These are phyloP conservation scores for Geotrypetes seraphini DNA, from an alignment of 2,797 vertebrate genomes.

Conservation along the genomic window DNA sequence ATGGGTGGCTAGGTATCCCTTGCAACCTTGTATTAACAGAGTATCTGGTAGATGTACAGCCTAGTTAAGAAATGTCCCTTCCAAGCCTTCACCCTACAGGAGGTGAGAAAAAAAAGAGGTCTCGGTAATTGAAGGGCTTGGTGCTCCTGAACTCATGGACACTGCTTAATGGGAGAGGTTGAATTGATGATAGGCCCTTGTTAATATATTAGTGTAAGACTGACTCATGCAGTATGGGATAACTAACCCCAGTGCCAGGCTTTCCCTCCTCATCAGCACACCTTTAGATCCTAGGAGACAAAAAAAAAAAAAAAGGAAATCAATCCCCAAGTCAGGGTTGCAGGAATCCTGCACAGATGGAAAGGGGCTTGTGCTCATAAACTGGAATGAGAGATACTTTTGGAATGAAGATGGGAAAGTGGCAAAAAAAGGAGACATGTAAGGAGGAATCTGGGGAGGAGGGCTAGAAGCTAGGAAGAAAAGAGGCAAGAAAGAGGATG, in stretches of 20 bases:
- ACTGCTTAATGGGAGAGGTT: conserved; percentile 15
- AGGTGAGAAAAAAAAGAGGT: conserved; percentile 15
- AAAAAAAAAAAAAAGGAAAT: too few relatives aligned
- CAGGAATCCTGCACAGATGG: not conserved
- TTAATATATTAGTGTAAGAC: conserved; percentile 14
- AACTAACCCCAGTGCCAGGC: conserved; percentile 12
- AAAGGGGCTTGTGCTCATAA: too few relatives aligned
- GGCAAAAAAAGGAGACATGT: too few relatives aligned
- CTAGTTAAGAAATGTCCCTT: conserved; percentile 2
- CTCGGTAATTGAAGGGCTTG: conserved; percentile 13
- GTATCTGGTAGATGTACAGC: too few relatives aligned
- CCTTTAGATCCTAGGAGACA: conserved; percentile 8
- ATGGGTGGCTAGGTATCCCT: too few relatives aligned
- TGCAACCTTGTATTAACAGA: too few relatives aligned
- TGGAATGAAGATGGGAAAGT: not conserved
- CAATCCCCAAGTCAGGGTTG: conserved; percentile 2
- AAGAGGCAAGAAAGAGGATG: not conserved
- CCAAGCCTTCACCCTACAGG: conserved; percentile 12
- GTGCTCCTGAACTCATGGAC: conserved; percentile 23
- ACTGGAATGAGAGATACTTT: too few relatives aligned
- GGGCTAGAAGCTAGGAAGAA: not conserved
- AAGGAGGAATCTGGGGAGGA: too few relatives aligned
- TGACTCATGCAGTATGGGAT: conserved; percentile 14
- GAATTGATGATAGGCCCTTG: conserved; percentile 16
- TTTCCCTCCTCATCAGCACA: conserved; percentile 16